These are phyloP conservation scores for Spheniscus humboldti DNA, from an alignment of 2,797 vertebrate species.

Conservation along the genomic window DNA sequence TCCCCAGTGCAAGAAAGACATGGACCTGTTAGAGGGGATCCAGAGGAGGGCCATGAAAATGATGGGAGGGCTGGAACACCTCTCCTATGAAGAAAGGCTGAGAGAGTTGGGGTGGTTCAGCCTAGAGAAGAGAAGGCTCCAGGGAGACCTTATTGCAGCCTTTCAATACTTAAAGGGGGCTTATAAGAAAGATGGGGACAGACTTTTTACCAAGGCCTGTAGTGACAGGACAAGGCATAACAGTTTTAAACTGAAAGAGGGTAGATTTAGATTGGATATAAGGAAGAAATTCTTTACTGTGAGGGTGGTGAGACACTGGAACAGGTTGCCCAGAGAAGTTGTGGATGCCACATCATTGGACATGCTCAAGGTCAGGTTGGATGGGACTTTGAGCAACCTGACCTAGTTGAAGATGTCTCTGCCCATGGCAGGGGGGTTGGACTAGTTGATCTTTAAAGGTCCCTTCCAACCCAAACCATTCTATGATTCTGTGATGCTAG, in stretches of 20 bases:
- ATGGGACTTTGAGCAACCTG: background rate
- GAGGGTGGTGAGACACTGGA: background rate
- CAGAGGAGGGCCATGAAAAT: background rate
- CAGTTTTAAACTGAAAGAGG: background rate
- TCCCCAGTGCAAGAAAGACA: background rate
- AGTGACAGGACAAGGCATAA: background rate
- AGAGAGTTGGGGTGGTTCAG: background rate
- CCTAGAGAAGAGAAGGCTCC: background rate
- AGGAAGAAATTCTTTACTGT: background rate
- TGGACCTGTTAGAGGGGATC: background rate
- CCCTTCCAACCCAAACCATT: background rate
- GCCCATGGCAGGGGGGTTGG: background rate
- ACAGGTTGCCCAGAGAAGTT: background rate
- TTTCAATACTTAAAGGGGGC: background rate
- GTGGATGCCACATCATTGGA: background rate
- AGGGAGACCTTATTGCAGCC: rapidly evolving
- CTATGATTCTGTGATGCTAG: background rate
- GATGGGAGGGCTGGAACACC: background rate
- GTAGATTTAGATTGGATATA: background rate
- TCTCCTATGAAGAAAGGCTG: background rate
- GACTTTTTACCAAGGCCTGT: background rate
- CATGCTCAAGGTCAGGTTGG: background rate
- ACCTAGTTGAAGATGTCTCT: background rate
- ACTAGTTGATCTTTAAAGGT: background rate
- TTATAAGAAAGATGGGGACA: background rate